A percentile compares a stretch with the other conserved stretches of the same genome.
These are phyloP conservation scores for Cephus rjabovi DNA, from an alignment of 2,888 invertebrate species.

Conservation along the genomic window DNA sequence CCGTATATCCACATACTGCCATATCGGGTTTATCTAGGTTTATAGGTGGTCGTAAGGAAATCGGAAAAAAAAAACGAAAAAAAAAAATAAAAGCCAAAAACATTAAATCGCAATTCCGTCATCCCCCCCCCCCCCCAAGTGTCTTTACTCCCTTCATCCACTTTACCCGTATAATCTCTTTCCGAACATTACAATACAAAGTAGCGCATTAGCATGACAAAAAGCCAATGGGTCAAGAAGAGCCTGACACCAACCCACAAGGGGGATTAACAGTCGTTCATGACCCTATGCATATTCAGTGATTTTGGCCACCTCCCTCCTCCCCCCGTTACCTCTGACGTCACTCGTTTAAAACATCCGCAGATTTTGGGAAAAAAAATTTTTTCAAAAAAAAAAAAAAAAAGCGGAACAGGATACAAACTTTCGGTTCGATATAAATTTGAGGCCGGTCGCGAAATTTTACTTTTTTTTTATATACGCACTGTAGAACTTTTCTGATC, in stretches of 20 bases:
- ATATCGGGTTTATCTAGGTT: background rate
- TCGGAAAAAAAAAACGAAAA: too few species aligned
- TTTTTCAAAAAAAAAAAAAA: too few species aligned
- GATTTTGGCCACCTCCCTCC: conserved; percentile 40
- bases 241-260: conserved; percentile 50
- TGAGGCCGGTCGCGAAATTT: background rate
- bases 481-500: background rate
- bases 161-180: conserved; percentile 53
- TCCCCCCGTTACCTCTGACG: conserved; percentile 22
- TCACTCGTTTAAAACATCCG: background rate
- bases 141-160: background rate
- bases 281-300: conserved; percentile 53
- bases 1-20: background rate
- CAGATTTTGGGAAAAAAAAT: background rate
- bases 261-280: conserved; percentile 53
- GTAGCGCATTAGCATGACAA: conserved; percentile 62
- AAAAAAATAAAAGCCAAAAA: too few species aligned
- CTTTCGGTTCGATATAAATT: background rate
- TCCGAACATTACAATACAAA: conserved; percentile 62
- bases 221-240: conserved; percentile 55
- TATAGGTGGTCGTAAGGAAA: background rate
- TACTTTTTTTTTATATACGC: background rate
- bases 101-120: background rate
- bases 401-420: too few species aligned
- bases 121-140: background rate